Percentiles rank a stretch among this genome's conserved stretches.
Evolutionary conservation across 1,140 invertebrate species (phyloP).

Genomic region (Drosophila aff.): DNA sequence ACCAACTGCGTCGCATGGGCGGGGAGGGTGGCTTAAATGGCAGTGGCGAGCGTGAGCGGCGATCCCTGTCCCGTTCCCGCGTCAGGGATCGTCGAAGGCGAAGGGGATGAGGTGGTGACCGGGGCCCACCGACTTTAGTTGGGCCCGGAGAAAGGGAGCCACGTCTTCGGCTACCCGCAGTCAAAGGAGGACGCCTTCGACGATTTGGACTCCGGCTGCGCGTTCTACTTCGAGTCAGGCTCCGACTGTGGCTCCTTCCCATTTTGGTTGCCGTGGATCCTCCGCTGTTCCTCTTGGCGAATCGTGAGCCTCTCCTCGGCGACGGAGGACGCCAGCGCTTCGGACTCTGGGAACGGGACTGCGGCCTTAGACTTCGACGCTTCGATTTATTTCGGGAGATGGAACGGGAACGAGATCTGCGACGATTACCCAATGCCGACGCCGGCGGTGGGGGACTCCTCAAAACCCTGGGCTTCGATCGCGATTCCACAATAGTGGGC

Average conservation of each 20-base stretch:
- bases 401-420: conserved; percentile 61
- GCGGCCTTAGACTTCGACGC: conserved; percentile 38
- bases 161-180: conserved; percentile 31
- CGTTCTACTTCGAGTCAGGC: conserved; percentile 56
- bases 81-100: conserved; percentile 59
- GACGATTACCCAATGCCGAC: not conserved
- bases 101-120: conserved; percentile 58
- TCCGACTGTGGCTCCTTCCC: conserved; percentile 56
- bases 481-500: conserved; percentile 74
- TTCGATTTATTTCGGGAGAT: conserved; percentile 47
- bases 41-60: conserved; percentile 72
- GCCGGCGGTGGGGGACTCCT: conserved; percentile 29
- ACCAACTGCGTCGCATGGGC: conserved; percentile 78
- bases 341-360: conserved; percentile 62
- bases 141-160: conserved; percentile 50
- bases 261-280: conserved; percentile 1
- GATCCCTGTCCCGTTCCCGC: conserved; percentile 51
- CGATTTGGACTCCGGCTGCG: conserved; percentile 61
- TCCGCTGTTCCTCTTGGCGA: conserved; percentile 17
- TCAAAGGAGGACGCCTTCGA: conserved; percentile 28
- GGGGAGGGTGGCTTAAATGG: conserved; percentile 81
- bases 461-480: conserved; percentile 30
- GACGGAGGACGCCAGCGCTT: conserved; percentile 57
- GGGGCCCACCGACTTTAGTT: conserved; percentile 47
- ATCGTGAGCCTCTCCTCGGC: conserved; percentile 27